Percentiles rank a stretch among this genome's conserved stretches.
Evolutionary conservation across 2,113 vertebrate species (phyloP).

Genomic region (Solea senegalensis): DNA sequence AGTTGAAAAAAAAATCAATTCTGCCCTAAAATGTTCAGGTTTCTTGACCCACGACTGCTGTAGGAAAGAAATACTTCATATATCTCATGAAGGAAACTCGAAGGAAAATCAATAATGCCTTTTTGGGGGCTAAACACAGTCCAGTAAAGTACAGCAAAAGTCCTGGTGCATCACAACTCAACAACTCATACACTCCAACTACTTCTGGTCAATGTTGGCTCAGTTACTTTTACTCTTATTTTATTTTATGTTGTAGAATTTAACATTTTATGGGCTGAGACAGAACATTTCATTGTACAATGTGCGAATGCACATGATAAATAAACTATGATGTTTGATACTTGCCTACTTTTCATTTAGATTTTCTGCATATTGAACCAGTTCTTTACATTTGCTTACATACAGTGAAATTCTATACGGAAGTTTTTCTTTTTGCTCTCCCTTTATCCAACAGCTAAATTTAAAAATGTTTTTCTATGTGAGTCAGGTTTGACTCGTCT

Average conservation of each 20-base stretch:
- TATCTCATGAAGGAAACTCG: constrained; percentile 31
- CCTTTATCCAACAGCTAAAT: neutral
- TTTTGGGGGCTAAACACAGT: constrained; percentile 25
- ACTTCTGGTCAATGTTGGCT: neutral
- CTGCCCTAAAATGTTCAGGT: constrained; percentile 13
- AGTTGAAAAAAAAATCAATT: constrained; percentile 18
- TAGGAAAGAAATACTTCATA: constrained; percentile 37
- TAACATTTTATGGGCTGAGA: too few relatives aligned
- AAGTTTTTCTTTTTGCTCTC: neutral
- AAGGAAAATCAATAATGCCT: constrained; percentile 54
- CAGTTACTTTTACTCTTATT: too few relatives aligned
- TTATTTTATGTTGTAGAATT: too few relatives aligned
- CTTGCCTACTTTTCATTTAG: too few relatives aligned
- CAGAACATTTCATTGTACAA: too few relatives aligned
- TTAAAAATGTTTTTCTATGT: constrained; percentile 22
- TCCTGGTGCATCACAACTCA: constrained; percentile 10
- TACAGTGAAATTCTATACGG: too few relatives aligned
- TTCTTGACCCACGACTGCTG: constrained; percentile 39
- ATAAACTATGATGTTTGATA: too few relatives aligned
- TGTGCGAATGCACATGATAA: too few relatives aligned
- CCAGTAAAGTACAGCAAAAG: neutral
- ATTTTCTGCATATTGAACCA: too few relatives aligned
- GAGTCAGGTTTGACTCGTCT: constrained; percentile 48
- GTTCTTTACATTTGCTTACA: too few relatives aligned
- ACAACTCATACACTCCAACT: neutral